Base-by-base conservation (phyloP, 2,797 vertebrate genomes). In the Anas acuta region DNA sequence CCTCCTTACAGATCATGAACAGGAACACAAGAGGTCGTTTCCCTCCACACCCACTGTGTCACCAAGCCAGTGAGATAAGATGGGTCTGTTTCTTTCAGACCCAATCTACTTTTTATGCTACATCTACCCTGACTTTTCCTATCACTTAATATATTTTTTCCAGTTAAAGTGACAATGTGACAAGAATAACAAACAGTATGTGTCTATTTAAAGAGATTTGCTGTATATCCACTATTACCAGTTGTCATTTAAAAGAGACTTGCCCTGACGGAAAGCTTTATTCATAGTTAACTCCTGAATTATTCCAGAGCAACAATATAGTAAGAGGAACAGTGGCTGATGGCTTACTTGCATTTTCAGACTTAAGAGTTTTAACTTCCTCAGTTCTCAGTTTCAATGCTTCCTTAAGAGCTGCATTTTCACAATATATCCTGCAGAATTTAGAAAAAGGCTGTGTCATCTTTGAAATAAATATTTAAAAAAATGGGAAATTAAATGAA, bases 261-360 rank as follows among this genome's bases (percentile, higher is more conserved):
- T 54, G 49, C 30, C 10, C 17, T 0, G 11, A 62, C 3, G 39
- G 53, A 58, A 70, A 87, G 6, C 16, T 79, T 81, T n/a, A n/a
- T 73, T 28, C 30, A 2, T 32, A 47, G 10, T 14, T 66, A 60
- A 78, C 75, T 56, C 13, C 25, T 60, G 16, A 70, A 22, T 57
- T 67, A 70, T 28, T 79, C 33, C 30, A 61, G 60, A 58, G 32
- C 80, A 76, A 66, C n/a, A 35, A 8, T 30, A 26, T 15, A 53
- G 74, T 45, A 69, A 64, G 11, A 67, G 7, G 26, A 82, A 78
- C 10, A 65, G 87, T 17, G 84, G 57, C n/a, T 92, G 37, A 18
- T 74, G 28, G 85, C 98, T 98, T 98, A 99, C 99, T 97, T 90
- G 98, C 65, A 83, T 99, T 98, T 96, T 99, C 98, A 92, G 98